Evolutionary conservation across 2,113 vertebrate species (phyloP), one percentile per base, ranked within the genome.

Genomic region (Periophthalmus modestus): DNA sequence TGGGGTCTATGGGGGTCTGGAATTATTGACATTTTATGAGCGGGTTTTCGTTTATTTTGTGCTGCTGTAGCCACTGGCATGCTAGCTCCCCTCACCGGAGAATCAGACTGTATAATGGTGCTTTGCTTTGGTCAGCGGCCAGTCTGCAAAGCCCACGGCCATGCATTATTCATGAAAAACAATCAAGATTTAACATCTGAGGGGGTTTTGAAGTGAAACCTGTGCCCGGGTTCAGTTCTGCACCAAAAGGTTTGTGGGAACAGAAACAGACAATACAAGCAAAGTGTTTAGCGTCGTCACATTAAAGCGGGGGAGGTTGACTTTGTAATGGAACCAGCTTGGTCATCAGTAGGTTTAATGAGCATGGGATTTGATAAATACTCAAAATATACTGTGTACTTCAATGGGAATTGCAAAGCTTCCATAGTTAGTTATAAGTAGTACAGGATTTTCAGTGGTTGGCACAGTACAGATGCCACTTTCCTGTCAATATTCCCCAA

Each of bases 151-250:
- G 74, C 75, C 65, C 70, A 5, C 74, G 28, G 12, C 86, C 57
- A 90, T 92, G 87, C 88, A 83, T 90, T 89, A 90, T 92, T 90
- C 86, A 92, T 91, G 75, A 58, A 0, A 33, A 81, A 88, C 82
- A 88, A 89, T 88, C 84, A 84, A 80, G 84, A 84, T 83, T 91
- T 88, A 83, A 88, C 87, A 88, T 89, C 70, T 79, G 79, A 87
- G 80, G 83, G 88, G 68, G 71, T 81, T 88, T 86, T 90, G 84
- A 89, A 91, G 84, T 87, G 81, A 81, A 73, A 91, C 87, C 85
- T 89, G 80, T 83, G 82, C 50, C 80, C 50, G 43, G 81, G 52
- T 66, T 79, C 67, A 70, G 72, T 77, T 77, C 81, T 47, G 54
- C 66, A 33, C 78, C 52, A 73, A 80, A 79, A 54, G 67, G 14